Percentiles rank a stretch among this genome's conserved stretches.
phyloP scores from a whole-genome alignment of 1,140 invertebrate genomes.

The Adelges cooleyi region DNA sequence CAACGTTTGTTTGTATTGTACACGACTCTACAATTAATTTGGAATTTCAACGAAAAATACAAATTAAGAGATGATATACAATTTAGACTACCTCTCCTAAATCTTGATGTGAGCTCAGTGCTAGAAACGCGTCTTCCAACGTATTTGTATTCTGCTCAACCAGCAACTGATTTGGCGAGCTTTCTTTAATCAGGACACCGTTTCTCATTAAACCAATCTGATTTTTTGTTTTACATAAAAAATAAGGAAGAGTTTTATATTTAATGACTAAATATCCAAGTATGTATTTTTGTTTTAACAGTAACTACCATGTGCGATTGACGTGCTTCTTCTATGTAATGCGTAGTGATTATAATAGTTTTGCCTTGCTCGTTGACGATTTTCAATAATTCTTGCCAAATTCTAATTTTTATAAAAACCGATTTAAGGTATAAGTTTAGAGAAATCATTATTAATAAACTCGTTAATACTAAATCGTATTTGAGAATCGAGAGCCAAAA shows the following conservation, averaged over 20 bases:
- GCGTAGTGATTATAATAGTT: conserved; percentile 80
- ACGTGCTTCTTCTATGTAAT: conserved; percentile 86
- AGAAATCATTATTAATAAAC: too few relatives aligned
- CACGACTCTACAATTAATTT: too few relatives aligned
- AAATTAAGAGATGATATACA: too few relatives aligned
- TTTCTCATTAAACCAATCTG: conserved; percentile 16
- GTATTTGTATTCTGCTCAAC: conserved; percentile 39
- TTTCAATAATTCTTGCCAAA: not conserved
- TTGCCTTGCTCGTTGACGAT: conserved; percentile 39
- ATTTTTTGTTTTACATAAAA: too few relatives aligned
- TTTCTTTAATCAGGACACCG: not conserved
- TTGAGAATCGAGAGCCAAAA: too few relatives aligned
- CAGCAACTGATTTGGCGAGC: conserved; percentile 41
- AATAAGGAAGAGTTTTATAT: too few relatives aligned
- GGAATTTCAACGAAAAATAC: too few relatives aligned
- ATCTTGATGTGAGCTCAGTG: conserved; percentile 37
- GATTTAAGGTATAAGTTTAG: not conserved
- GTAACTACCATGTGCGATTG: conserved; percentile 59
- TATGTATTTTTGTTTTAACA: too few relatives aligned
- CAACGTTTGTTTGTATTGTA: too few relatives aligned
- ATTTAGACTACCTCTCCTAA: too few relatives aligned
- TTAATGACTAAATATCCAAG: too few relatives aligned
- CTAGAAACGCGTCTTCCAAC: conserved; percentile 50
- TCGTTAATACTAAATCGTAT: too few relatives aligned
- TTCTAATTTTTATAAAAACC: not conserved